These are phyloP conservation scores for Oikopleura vanhoeffeni DNA, from an alignment of 23 tunicate species.

Conservation along the genomic window DNA sequence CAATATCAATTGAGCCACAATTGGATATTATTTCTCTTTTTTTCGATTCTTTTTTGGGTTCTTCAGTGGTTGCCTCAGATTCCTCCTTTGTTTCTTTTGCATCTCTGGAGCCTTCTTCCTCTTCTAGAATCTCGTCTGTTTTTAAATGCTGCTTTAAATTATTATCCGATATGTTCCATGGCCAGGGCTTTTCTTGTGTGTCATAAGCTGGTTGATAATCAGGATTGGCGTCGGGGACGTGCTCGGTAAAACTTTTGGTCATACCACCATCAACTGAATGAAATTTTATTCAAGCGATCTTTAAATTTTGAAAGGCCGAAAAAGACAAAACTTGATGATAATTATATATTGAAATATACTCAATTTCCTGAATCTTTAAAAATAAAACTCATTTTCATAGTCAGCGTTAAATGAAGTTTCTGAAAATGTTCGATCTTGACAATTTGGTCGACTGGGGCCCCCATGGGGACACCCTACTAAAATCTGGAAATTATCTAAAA, in stretches of 20 bases:
- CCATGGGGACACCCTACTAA: too few species aligned
- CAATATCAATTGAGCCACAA: slow-evolving; percentile 75
- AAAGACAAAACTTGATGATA: too few species aligned
- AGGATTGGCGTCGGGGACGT: background rate
- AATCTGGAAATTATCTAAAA: too few species aligned
- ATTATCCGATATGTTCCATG: slow-evolving; percentile 10
- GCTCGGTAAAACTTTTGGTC: background rate
- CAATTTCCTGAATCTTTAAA: too few species aligned
- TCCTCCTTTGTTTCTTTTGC: background rate
- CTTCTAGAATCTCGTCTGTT: background rate
- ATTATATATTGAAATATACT: too few species aligned
- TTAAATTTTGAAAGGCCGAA: background rate
- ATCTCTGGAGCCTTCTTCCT: background rate
- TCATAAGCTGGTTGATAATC: slow-evolving; percentile 11
- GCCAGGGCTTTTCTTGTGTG: slow-evolving; percentile 13
- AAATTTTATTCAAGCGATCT: background rate
- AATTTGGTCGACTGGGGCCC: too few species aligned
- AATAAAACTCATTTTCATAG: too few species aligned
- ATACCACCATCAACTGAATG: background rate
- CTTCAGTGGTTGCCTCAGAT: background rate
- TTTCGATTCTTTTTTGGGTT: background rate
- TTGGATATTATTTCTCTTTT: slow-evolving; percentile 35
- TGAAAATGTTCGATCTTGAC: too few species aligned
- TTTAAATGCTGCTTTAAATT: background rate
- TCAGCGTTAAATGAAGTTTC: too few species aligned